Evolutionary conservation across 2,797 vertebrate genomes (phyloP).

Genomic region (Bradypus variegatus): DNA sequence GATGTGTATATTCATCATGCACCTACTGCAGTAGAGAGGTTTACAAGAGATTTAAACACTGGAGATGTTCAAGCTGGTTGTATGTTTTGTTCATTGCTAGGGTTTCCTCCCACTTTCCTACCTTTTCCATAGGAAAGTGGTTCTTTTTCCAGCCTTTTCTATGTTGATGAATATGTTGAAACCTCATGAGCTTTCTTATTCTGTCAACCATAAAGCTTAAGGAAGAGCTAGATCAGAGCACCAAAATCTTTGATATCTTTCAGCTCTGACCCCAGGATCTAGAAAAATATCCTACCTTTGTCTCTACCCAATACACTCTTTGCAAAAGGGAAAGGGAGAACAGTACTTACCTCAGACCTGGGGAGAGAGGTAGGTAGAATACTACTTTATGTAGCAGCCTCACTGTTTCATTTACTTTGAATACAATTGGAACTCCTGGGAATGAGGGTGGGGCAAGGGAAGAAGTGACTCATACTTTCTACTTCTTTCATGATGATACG

Average conservation of each 20-base stretch:
- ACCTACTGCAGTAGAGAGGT: not conserved
- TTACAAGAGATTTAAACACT: not conserved
- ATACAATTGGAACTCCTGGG: not conserved
- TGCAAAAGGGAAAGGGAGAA: constrained; percentile 21
- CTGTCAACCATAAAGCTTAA: constrained; percentile 21
- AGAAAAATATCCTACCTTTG: constrained; percentile 2
- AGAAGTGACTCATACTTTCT: constrained; percentile 26
- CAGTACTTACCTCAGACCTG: not conserved
- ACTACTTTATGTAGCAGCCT: not conserved
- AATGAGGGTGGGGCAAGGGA: not conserved
- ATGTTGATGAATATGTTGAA: not conserved
- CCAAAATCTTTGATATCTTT: constrained; percentile 15
- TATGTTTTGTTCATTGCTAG: constrained; percentile 34
- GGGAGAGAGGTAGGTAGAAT: not conserved
- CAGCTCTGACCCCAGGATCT: not conserved
- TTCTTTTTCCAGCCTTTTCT: not conserved
- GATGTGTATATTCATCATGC: not conserved
- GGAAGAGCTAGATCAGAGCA: constrained; percentile 17
- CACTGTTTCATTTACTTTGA: not conserved
- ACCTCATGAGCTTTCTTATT: constrained; percentile 7
- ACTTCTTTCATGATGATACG: constrained; percentile 7
- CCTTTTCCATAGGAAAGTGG: not conserved
- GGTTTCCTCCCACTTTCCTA: constrained; percentile 30
- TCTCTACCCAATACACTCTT: constrained; percentile 11
- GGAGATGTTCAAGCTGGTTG: not conserved